Base-by-base conservation (phyloP, 2,888 invertebrate species). In the Sarcophaga rosellei region DNA sequence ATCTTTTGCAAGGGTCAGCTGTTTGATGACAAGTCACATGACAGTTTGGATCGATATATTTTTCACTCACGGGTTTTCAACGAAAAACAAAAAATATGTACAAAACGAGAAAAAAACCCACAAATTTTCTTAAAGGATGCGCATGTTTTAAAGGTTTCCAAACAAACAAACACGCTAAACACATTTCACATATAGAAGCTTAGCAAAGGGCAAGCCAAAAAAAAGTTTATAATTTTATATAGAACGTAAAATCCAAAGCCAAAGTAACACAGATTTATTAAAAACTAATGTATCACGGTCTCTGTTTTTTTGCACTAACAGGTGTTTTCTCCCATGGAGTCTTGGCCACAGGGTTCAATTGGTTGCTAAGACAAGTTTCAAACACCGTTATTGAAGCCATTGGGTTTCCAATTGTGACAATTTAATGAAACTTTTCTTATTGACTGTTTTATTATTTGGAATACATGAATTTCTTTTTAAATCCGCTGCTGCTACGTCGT, bases 11-110 rank as follows among this genome's bases (percentile, higher is more conserved):
- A 88, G 45, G 47, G 93, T 92, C 93, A 93, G 93, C 93, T 93
- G 93, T 93, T 93, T 89, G 89, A 88, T 92, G 92, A 92, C 92
- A 92, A 85, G 92, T 93, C 93, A 93, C 93, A 93, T 93, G 93
- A 93, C 92, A 91, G 91, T 88, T 91, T 90, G 89, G 90, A 91
- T 92, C 92, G 91, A 92, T 92, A 92, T 89, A 91, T 92, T 90
- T 90, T 90, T 90, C 88, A 90, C 92, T 91, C 92, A 93, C 92
- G 92, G 89, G 91, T 89, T 91, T 87, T 35, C 0, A 81, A 57
- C 17, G 47, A 66, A 20, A 25, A 88, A 65, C 35, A 15, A 69
- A 59, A 35, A 57, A 25, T 79, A 11, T 65, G 35, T 12, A 45
- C 17, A 68, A 72, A 35, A 35, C 5, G 6, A 6, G 6, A 35